Evolutionary conservation across 2,113 vertebrate species (phyloP), one percentile per base, ranked within the genome.

Genomic region (Tursiops truncatus): DNA sequence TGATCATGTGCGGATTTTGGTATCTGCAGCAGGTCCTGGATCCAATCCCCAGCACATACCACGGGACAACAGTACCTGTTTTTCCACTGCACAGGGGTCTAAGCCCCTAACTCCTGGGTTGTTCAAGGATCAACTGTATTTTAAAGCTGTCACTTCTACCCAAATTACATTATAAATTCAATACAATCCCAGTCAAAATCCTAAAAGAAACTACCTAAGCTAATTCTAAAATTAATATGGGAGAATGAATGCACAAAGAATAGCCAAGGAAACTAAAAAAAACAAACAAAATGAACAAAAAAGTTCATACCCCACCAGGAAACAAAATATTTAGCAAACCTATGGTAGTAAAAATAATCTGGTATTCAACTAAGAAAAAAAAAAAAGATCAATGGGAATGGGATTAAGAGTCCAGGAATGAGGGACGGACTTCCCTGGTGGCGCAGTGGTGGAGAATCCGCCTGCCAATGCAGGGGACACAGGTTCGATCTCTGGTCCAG

Each of bases 181-280:
- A 28, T 58, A 81, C 4, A 41, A 85, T 94, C 21, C 28, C 73
- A 86, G 26, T 47, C 28, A 91, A 80, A 96, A 41, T 88, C 31
- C 20, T 60, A 56, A 91, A 62, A 70, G n/a, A 60, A 53, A 79
- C 23, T n/a, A 53, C 76, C n/a, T 53, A 77, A 68, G 17, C 33
- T 93, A 84, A 81, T 89, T 91, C 20, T 53, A 70, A 95, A 94
- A 76, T 82, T 94, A 70, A 50, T 38, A 33, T 71, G 56, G n/a
- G 50, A 88, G 67, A 83, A 26, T 60, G 80, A 41, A 83, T 82
- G 20, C 21, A 41, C 11, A 6, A 50, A 94, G 38, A 77, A 82
- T 67, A 88, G 25, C 17, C 38, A 80, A 65, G 12, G 38, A 82
- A 58, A 56, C 73, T 67, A 26, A 94, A 92, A 80, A 80, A 41